These are phyloP conservation scores for Pleuronectes platessa DNA, from an alignment of 2,113 vertebrate genomes.

Conservation along the genomic window DNA sequence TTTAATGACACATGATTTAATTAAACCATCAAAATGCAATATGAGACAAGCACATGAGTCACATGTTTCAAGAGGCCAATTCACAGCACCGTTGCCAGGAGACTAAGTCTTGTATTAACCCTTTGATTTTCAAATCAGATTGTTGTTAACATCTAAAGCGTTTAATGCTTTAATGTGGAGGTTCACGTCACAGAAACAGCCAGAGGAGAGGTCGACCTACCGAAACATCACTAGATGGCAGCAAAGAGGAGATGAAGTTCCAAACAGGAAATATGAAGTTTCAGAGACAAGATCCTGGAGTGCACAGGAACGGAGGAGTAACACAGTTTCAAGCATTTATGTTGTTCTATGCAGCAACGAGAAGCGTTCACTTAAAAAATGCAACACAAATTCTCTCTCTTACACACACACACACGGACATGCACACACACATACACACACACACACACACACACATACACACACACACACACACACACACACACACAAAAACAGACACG, in stretches of 20 bases:
- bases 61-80: background rate
- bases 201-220: background rate
- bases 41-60: background rate
- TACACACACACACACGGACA: too few species aligned
- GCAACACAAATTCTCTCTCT: too few species aligned
- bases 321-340: background rate
- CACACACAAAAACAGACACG: background rate
- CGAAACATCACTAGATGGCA: conserved; percentile 61
- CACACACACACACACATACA: background rate
- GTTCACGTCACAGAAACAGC: background rate
- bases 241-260: conserved; percentile 27
- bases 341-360: background rate
- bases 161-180: background rate
- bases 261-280: background rate
- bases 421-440: too few species aligned
- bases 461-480: background rate
- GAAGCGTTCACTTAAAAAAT: too few species aligned
- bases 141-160: too few species aligned
- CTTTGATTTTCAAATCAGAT: too few species aligned
- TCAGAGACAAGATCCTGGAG: background rate
- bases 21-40: background rate
- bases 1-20: too few species aligned
- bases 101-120: background rate
- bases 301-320: background rate
- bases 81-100: background rate